Evolutionary conservation across 2,797 vertebrate genomes (phyloP), one percentile per base, ranked within the genome.

Genomic region (Siniperca obscura): DNA sequence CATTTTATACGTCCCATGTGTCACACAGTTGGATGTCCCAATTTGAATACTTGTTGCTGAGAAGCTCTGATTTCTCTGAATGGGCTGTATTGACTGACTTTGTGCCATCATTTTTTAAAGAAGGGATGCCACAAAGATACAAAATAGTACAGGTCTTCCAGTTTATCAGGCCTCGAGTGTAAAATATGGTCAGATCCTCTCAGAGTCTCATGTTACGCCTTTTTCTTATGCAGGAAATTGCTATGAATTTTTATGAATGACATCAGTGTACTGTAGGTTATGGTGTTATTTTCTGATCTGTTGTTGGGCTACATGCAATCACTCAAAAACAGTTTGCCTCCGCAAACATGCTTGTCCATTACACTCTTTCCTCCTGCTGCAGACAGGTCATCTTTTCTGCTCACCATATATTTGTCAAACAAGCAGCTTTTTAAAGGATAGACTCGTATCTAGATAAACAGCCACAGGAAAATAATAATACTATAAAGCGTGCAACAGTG

Each of bases 31-130:
- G 1, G 9, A 56, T 34, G 12, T 59, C 13, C 22, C 7, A 17
- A 11, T 50, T 34, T 68, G 25, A 52, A 67, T 22, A 10, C 27
- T 25, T 40, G 5, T 60, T 71, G 17, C 36, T 27, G 27, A 64
- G 57, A 76, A 78, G 7, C 52, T 71, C 55, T 13, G 40, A 42
- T 34, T 77, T 65, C 53, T 48, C 22, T 69, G 48, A 81, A 70
- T 65, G 2, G 50, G 36, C 1, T 38, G 2, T 56, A 16, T 3
- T 38, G 1, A 2, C 5, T 8, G 1, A 21, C 10, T 21, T 44
- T 48, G 21, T 64, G n/a, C 0, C 1, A 3, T 60, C 12, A 14
- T 50, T 27, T 80, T 78, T 67, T 60, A 71, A 36, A 73, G 82
- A 80, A 62, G 22, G 62, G 34, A 56, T 22, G 6, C 19, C 7